Base-by-base conservation (phyloP, 2,113 vertebrate genomes). In the Ptyas mucosa region DNA sequence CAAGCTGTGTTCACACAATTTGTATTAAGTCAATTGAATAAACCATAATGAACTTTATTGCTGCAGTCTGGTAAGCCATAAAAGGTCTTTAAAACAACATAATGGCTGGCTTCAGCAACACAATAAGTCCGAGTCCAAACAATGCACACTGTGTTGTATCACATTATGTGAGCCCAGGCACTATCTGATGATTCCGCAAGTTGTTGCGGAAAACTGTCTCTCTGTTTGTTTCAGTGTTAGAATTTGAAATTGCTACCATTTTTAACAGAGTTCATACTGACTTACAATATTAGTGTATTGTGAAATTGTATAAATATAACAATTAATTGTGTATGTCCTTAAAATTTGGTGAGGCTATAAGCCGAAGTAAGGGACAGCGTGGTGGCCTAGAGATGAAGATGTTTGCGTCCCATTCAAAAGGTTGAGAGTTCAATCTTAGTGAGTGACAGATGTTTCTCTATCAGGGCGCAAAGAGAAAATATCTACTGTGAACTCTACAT, bases 271-370 rank as follows among this genome's bases (percentile, higher is more conserved):
- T 93, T 94, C 96, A 89, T 81, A 29, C 57, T 88, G 10, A 61
- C 26, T 46, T 43, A 34, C 75, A 89, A 86, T 90, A 14, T 1
- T 93, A 88, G 11, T 93, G 91, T 92, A 93, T 92, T 24, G 39
- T 92, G 89, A 75, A 95, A 95, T 91, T 95, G 90, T 94, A 94
- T 94, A 93, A 94, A 96, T 96, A 96, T 94, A 95, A 89, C 86
- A 96, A 97, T 96, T 96, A 96, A 96, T 95, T 58, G 57, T 9
- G 23, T 58, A 24, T 5, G 85, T 92, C 90, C 93, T 97, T 94
- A 97, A 94, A 57, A 85, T 29, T 96, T 94, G 97, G 92, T 97
- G 95, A 96, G 91, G 85, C 95, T 95, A 91, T 94, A 97, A 91
- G 93, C 93, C 95, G 97, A 96, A 92, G 96, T 89, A 96, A 96